A percentile compares a stretch with the other conserved stretches of the same genome.
These are phyloP conservation scores for Drosophila hawaiiensis DNA, from an alignment of 2,888 invertebrate genomes.

Conservation along the genomic window DNA sequence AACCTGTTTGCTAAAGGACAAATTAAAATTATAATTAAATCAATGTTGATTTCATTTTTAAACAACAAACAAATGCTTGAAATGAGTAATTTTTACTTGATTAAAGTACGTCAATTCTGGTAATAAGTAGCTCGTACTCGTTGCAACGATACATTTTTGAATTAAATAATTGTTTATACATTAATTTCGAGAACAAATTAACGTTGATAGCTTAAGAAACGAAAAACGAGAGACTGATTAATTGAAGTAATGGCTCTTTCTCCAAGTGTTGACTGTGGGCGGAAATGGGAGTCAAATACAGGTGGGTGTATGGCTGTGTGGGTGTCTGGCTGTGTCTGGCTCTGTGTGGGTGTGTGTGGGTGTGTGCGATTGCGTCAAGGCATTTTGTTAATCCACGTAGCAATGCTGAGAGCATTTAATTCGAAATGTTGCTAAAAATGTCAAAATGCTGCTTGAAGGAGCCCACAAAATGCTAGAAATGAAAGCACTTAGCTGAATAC, in stretches of 20 bases:
- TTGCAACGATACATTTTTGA: neutral
- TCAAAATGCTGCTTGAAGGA: constrained; percentile 56
- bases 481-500: constrained; percentile 38
- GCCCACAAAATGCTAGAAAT: constrained; percentile 33
- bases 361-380: constrained; percentile 10
- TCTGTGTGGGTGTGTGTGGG: neutral
- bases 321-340: neutral
- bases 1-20: too few species aligned
- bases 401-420: constrained; percentile 40
- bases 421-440: constrained; percentile 50
- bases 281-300: neutral
- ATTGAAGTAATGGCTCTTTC: neutral
- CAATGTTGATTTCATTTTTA: neutral
- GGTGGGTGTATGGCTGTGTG: neutral
- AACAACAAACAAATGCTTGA: neutral
- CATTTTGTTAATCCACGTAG: constrained; percentile 30
- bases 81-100: neutral
- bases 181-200: neutral
- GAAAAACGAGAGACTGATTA: neutral
- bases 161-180: neutral
- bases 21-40: too few species aligned
- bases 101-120: neutral
- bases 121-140: too few species aligned
- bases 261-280: neutral
- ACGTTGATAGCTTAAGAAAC: neutral